These are phyloP conservation scores for Hiodon alosoides DNA, from an alignment of 2,113 vertebrate species.

Conservation along the genomic window DNA sequence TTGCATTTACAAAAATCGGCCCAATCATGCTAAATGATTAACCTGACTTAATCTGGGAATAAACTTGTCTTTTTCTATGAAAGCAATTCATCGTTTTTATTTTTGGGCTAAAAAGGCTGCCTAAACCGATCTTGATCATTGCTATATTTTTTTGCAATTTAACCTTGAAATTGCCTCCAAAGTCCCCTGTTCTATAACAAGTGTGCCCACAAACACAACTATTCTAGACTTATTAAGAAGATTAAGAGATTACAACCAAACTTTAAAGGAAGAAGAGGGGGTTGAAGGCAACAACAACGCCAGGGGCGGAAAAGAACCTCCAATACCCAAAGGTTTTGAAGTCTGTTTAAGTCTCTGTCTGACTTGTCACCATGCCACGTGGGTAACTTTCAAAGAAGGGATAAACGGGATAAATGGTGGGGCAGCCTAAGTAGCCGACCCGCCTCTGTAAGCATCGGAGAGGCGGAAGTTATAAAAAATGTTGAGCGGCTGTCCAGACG, in stretches of 20 bases:
- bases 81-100: too few relatives aligned
- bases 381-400: constrained; percentile 1
- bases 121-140: neutral
- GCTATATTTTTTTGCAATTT: neutral
- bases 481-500: constrained; percentile 5
- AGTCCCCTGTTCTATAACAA: neutral
- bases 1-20: too few relatives aligned
- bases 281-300: constrained; percentile 20
- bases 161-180: neutral
- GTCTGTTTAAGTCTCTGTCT: neutral
- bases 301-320: neutral
- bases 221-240: constrained; percentile 57
- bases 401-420: neutral
- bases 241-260: constrained; percentile 57
- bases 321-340: constrained; percentile 1
- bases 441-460: constrained; percentile 8
- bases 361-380: constrained; percentile 13
- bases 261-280: constrained; percentile 42
- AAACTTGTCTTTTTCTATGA: too few relatives aligned
- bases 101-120: neutral
- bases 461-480: constrained; percentile 1
- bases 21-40: neutral
- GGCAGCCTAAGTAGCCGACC: neutral
- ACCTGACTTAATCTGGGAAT: neutral
- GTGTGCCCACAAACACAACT: constrained; percentile 13